A percentile compares a stretch with the other conserved stretches of the same genome.
Evolutionary conservation across 1,140 invertebrate genomes (phyloP).

Genomic region (Drosophila lacteicornis): DNA sequence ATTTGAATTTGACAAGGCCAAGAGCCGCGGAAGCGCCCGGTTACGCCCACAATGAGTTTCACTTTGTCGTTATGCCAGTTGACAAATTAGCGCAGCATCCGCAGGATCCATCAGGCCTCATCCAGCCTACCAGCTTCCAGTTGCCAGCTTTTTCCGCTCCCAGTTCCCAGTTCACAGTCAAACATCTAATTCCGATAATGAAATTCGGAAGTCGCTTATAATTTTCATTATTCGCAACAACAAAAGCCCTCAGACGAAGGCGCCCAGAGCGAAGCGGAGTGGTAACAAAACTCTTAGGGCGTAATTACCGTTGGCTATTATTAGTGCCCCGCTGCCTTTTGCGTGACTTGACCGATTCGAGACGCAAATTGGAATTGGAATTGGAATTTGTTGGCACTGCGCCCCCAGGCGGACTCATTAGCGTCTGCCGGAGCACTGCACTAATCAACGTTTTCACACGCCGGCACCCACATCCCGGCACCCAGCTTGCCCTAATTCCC

Average conservation of each 20-base stretch:
- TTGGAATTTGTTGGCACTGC: constrained; percentile 64
- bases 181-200: constrained; percentile 81
- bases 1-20: constrained; percentile 82
- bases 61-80: constrained; percentile 73
- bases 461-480: constrained; percentile 27
- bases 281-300: constrained; percentile 61
- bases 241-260: constrained; percentile 40
- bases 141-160: neutral
- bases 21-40: constrained; percentile 40
- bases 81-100: constrained; percentile 80
- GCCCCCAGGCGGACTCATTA: constrained; percentile 58
- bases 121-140: neutral
- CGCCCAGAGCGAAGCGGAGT: neutral
- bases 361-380: constrained; percentile 71
- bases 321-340: constrained; percentile 54
- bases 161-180: constrained; percentile 16
- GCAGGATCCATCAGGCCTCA: constrained; percentile 63
- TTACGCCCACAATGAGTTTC: constrained; percentile 71
- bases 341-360: constrained; percentile 66
- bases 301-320: constrained; percentile 74
- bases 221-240: constrained; percentile 73
- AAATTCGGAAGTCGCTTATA: constrained; percentile 80
- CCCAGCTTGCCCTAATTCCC: neutral
- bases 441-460: constrained; percentile 71
- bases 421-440: constrained; percentile 41